Evolutionary conservation across 2,888 invertebrate genomes (phyloP).

Genomic region (Oscheius onirici): DNA sequence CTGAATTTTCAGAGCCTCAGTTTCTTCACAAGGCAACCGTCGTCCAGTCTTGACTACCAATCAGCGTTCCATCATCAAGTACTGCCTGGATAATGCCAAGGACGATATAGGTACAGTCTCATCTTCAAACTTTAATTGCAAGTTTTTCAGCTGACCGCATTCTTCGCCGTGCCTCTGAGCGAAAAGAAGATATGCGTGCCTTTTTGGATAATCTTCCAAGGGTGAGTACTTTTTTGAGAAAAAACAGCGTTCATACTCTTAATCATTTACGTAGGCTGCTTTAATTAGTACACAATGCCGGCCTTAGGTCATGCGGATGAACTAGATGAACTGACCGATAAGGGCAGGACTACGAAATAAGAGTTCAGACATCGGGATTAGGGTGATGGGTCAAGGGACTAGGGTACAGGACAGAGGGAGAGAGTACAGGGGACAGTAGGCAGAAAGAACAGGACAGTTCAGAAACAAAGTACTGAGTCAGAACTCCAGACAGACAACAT

Average conservation of each 20-base stretch:
- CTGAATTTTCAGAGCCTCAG: slow-evolving; percentile 39
- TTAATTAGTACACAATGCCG: too few species aligned
- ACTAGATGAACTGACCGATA: too few species aligned
- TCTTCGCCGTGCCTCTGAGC: slow-evolving; percentile 56
- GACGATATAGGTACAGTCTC: slow-evolving; percentile 55
- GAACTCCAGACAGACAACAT: too few species aligned
- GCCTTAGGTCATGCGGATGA: too few species aligned
- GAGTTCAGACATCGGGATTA: too few species aligned
- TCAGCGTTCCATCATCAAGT: slow-evolving; percentile 62
- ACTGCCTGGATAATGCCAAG: slow-evolving; percentile 64
- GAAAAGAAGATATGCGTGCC: slow-evolving; percentile 54
- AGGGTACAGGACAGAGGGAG: too few species aligned
- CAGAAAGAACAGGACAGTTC: too few species aligned
- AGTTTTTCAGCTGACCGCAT: slow-evolving; percentile 52
- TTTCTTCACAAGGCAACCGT: slow-evolving; percentile 52
- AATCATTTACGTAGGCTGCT: too few species aligned
- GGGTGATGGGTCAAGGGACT: too few species aligned
- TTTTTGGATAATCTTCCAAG: slow-evolving; percentile 55
- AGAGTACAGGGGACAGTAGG: too few species aligned
- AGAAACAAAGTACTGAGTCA: too few species aligned
- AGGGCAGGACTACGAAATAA: too few species aligned
- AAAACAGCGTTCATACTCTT: background rate
- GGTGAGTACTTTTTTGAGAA: slow-evolving; percentile 22
- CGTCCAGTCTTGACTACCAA: slow-evolving; percentile 50
- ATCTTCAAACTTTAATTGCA: background rate